Conservation (phyloP, 2,888 invertebrate species). For the Caenorhabditis macrosperma region DNA sequence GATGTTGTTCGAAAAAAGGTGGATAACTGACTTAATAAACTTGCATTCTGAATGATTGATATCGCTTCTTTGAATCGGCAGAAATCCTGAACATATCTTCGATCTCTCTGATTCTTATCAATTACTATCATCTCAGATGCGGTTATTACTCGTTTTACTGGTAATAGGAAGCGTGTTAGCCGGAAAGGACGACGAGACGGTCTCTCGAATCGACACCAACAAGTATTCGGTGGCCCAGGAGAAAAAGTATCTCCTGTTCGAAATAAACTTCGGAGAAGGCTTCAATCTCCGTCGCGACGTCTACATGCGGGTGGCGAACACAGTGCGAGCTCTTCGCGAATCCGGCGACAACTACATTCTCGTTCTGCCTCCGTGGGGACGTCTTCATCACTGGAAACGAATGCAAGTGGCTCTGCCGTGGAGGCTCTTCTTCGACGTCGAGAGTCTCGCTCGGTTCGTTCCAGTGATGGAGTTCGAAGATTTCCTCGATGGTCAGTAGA, state of each 20-base stretch:
- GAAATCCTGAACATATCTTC: conserved; percentile 37
- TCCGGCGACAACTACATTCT: conserved; percentile 79
- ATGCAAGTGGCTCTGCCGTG: conserved; percentile 83
- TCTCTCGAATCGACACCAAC: conserved; percentile 55
- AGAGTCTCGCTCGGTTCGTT: conserved; percentile 87
- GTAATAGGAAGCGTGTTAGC: conserved; percentile 17
- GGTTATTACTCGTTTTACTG: conserved; percentile 24
- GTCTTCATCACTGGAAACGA: conserved; percentile 91
- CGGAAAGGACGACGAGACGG: background rate
- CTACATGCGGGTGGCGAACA: conserved; percentile 91
- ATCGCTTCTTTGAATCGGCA: background rate
- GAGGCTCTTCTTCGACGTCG: conserved; percentile 90
- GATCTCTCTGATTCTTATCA: background rate
- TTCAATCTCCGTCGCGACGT: conserved; percentile 97
- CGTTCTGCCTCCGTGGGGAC: conserved; percentile 94
- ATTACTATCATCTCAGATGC: too few species aligned
- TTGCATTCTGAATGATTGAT: background rate
- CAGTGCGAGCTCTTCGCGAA: conserved; percentile 85
- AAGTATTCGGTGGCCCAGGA: conserved; percentile 60
- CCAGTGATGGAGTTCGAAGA: conserved; percentile 92
- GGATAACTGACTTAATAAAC: conserved; percentile 39
- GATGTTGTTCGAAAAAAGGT: conserved; percentile 7
- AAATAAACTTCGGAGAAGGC: conserved; percentile 95
- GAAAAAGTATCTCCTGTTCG: conserved; percentile 88
- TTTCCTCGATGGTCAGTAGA: conserved; percentile 84